These are phyloP conservation scores for Pocillopora damicornis DNA, from an alignment of 64 coral and sea anemone genomes.

Conservation along the genomic window DNA sequence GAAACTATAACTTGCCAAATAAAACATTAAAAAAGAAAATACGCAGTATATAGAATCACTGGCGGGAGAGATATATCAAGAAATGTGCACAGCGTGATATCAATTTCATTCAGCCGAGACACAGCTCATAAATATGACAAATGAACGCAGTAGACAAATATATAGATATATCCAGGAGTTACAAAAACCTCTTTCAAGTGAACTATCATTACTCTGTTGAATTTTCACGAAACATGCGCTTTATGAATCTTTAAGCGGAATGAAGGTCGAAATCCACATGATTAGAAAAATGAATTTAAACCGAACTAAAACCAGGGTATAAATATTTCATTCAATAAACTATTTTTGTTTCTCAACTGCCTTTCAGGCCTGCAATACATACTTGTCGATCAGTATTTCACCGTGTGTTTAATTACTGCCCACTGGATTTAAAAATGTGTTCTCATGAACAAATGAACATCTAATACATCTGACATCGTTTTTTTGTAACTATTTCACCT, in stretches of 20 bases:
- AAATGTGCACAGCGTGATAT: constrained; percentile 11
- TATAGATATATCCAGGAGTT: neutral
- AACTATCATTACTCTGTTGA: neutral
- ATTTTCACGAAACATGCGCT: neutral
- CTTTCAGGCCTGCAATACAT: neutral
- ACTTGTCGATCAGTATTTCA: neutral
- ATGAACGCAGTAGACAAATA: neutral
- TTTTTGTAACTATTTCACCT: too few species aligned
- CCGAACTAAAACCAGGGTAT: neutral
- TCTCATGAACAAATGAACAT: too few species aligned
- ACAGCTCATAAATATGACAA: constrained; percentile 15
- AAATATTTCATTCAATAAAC: constrained; percentile 22
- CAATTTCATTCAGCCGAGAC: constrained; percentile 7
- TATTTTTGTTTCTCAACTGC: constrained; percentile 5
- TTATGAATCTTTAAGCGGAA: neutral
- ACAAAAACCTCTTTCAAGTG: neutral
- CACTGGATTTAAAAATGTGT: neutral
- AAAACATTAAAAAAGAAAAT: neutral
- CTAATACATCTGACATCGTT: too few species aligned
- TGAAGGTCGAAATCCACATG: neutral
- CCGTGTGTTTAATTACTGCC: neutral
- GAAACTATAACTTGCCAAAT: neutral
- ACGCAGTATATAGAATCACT: neutral
- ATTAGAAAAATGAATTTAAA: neutral
- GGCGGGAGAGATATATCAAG: too few species aligned